Evolutionary conservation across 2,888 invertebrate species (phyloP).

Genomic region (Callyntrura guangdongensis): DNA sequence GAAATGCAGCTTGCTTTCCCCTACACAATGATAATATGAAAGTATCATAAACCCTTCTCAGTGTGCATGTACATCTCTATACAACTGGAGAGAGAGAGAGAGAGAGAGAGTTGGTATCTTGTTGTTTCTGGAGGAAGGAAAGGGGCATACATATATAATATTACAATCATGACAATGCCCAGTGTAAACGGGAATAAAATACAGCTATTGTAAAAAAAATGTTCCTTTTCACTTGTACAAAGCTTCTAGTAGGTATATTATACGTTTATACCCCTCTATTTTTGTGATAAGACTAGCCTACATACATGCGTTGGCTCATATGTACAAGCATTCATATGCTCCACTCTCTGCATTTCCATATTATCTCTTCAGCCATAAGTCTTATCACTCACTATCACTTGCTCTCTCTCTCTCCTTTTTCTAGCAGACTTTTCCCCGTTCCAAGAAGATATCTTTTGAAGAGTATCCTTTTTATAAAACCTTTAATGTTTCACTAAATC

Average conservation of each 20-base stretch:
- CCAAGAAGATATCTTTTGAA: constrained; percentile 8
- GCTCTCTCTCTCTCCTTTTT: constrained; percentile 15
- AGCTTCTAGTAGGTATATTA: neutral
- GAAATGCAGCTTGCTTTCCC: constrained; percentile 71
- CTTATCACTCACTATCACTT: constrained; percentile 16
- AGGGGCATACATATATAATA: constrained; percentile 8
- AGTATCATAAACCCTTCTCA: constrained; percentile 35
- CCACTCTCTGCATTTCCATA: constrained; percentile 35
- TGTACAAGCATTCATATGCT: constrained; percentile 28
- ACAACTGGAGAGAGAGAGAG: neutral
- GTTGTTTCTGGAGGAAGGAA: neutral
- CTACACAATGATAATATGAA: constrained; percentile 51
- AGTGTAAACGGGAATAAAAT: constrained; percentile 32
- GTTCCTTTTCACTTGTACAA: neutral
- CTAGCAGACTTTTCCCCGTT: neutral
- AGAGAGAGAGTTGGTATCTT: no score
- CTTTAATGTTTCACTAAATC: constrained; percentile 45
- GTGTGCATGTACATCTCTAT: constrained; percentile 24
- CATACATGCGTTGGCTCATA: constrained; percentile 3
- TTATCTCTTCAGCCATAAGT: constrained; percentile 23
- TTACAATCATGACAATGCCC: constrained; percentile 40
- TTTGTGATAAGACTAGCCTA: constrained; percentile 3
- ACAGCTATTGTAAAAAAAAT: constrained; percentile 26
- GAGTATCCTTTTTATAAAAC: constrained; percentile 44
- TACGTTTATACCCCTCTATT: neutral